A percentile compares a stretch with the other conserved stretches of the same genome.
These are phyloP conservation scores for Diadumene lineata DNA, from an alignment of 92 coral and sea anemone species.

Conservation along the genomic window DNA sequence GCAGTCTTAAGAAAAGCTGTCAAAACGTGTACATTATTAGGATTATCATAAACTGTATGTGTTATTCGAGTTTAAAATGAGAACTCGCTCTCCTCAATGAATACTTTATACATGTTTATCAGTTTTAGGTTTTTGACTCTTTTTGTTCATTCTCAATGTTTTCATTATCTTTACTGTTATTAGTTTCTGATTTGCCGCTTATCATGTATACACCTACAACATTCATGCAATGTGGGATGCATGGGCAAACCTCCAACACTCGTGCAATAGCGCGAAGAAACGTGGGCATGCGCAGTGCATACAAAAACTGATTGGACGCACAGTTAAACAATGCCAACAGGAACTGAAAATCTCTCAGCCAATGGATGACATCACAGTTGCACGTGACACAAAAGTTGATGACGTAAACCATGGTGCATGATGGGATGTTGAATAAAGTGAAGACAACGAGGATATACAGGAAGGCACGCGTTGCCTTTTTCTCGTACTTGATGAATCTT, in stretches of 20 bases:
- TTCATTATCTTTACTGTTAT: not conserved
- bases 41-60: too few species aligned
- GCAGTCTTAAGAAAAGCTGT: too few species aligned
- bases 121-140: not conserved
- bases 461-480: constrained; percentile 66
- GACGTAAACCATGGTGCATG: constrained; percentile 79
- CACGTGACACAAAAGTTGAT: constrained; percentile 80
- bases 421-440: constrained; percentile 67
- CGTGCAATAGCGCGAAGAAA: constrained; percentile 67
- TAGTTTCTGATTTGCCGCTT: not conserved
- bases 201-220: constrained; percentile 19
- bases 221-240: not conserved
- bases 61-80: too few species aligned
- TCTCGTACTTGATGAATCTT: constrained; percentile 35
- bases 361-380: constrained; percentile 72
- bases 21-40: too few species aligned
- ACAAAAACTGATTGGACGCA: constrained; percentile 80
- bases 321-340: constrained; percentile 68
- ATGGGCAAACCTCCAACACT: constrained; percentile 5
- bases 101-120: not conserved
- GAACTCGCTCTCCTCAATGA: too few species aligned
- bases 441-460: constrained; percentile 63
- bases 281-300: constrained; percentile 82
- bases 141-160: not conserved
- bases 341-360: constrained; percentile 86